Evolutionary conservation across 1,140 invertebrate genomes (phyloP), one percentile per base, ranked within the genome.

Genomic region (Himalopsyche phryganea): DNA sequence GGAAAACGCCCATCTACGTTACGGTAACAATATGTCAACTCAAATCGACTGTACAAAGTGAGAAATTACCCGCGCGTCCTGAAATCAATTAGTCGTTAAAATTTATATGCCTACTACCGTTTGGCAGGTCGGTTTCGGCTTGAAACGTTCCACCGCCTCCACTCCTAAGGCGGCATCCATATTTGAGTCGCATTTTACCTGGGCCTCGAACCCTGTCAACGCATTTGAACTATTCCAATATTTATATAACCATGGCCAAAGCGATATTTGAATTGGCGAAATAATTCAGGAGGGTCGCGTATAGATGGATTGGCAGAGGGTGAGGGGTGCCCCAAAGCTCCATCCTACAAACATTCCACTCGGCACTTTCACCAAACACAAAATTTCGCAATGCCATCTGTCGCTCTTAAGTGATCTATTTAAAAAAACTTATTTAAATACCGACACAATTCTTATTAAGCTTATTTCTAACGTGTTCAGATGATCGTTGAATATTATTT

Each of bases 231-330:
- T 63, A 63, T 63, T 63, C 47, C 56, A 63, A 63, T 63, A 63
- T 63, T 63, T 58, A 63, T 63, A 63, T 52, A 57, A 63, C 45
- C 55, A 63, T 63, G 50, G 60, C 56, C 60, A 54, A 54, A 50
- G 60, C 54, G 60, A 63, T 63, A 63, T 63, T 63, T 63, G 60
- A 63, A 63, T 63, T 63, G 60, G 60, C 50, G 60, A 63, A 63
- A 63, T 63, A 63, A 63, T 63, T 63, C 60, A 63, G 58, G 60
- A 57, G 60, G 60, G 60, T 63, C 60, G 55, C 60, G 55, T 61
- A 55, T 63, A 51, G 60, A 63, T 48, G 60, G 60, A 63, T 63
- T 52, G 51, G 42, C 51, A 6, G 11, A 35, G 55, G 17, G 60
- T 32, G 42, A 38, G 18, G 50, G 35, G n/a, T 15, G 23, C 18